Conservation (phyloP, 2,113 vertebrate species). For the Dicaeum eximium region DNA sequence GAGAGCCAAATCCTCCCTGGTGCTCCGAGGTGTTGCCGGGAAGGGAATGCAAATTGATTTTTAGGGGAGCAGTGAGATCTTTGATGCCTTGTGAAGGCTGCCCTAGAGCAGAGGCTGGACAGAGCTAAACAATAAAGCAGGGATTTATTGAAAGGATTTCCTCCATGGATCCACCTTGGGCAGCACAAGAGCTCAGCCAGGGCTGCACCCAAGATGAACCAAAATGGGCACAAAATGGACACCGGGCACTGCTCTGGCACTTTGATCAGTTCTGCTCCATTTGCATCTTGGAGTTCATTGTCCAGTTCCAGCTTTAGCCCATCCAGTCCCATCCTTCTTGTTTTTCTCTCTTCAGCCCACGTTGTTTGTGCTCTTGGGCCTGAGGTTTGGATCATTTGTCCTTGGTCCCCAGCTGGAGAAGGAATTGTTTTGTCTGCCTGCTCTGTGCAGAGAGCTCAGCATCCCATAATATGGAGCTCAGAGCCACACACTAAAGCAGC, state of each 20-base stretch:
- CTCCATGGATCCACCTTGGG: background rate
- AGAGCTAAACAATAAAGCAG: background rate
- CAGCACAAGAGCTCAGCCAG: background rate
- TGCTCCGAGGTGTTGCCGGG: background rate
- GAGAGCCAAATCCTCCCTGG: background rate
- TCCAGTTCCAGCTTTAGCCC: no score
- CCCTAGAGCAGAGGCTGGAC: background rate
- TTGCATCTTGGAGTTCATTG: no score
- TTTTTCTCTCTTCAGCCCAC: no score
- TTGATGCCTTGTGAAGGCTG: background rate
- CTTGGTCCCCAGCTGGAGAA: background rate
- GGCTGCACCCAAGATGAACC: no score
- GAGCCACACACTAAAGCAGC: background rate
- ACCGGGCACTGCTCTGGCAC: no score
- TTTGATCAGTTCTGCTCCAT: no score
- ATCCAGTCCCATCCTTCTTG: no score
- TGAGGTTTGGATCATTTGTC: background rate
- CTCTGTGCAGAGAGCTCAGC: background rate
- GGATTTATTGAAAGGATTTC: background rate
- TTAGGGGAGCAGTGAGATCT: background rate
- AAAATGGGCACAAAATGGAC: no score
- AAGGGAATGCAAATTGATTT: background rate
- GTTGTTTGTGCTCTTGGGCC: no score
- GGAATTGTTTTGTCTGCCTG: background rate
- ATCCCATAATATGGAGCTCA: background rate